Evolutionary conservation across 2,888 invertebrate species (phyloP), one percentile per base, ranked within the genome.

Genomic region (Sphaeridia pumilis): DNA sequence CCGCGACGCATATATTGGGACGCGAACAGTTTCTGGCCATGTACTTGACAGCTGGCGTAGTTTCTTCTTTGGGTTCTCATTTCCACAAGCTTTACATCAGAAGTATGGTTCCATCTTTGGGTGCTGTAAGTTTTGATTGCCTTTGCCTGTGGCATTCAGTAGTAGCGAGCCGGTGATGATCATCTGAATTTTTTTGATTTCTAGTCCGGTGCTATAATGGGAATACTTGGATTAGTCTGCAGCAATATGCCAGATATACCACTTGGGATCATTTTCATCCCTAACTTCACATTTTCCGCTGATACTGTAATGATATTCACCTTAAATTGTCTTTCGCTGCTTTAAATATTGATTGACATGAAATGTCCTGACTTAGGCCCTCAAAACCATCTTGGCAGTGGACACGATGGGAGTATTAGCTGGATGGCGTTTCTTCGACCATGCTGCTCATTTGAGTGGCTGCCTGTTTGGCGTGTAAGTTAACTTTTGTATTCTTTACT

Each of bases 381-480:
- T 95, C 56, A 87, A 87, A 73, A 82, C 81, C 17, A 77, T 95
- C 49, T 80, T 97, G 72, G 78, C 81, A 10, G 70, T 97, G 51
- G 97, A 98, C 70, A 70, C 83, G 21, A 77, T 82, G 24, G 95
- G 97, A 25, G 77, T 92, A 38, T 50, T 90, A 5, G 69, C 88
- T 55, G 81, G 87, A 38, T 98, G 94, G 92, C 83, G 80, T 69
- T 78, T 89, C 65, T 88, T 98, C 68, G 98, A 98, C 70, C 97
- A 98, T 72, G 95, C 95, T 1, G 95, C 93, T n/a, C 97, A 98
- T 81, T 78, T 98, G 59, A 93, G 94, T 20, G 97, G 97, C 28
- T 85, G 87, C 38, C 68, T 87, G 36, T 88, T 85, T 73, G 97
- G 97, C 75, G 78, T 95, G 86, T 88, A 75, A 78, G 83, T n/a